These are phyloP conservation scores for Phoenicopterus ruber DNA, from an alignment of 2,113 vertebrate species.

Conservation along the genomic window DNA sequence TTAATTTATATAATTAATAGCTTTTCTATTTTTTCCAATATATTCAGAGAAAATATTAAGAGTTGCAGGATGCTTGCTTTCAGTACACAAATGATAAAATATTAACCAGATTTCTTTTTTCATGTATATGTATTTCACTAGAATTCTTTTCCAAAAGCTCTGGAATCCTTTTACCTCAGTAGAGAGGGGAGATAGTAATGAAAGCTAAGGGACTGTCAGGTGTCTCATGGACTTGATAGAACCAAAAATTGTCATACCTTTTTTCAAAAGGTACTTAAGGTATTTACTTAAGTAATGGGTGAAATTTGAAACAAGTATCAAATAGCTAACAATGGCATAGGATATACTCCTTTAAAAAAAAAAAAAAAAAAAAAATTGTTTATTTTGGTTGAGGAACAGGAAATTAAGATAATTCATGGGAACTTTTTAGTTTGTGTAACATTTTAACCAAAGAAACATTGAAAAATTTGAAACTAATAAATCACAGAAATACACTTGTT, in stretches of 20 bases:
- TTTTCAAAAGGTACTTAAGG: accelerated
- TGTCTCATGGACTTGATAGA: not conserved
- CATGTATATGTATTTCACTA: not conserved
- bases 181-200: not conserved
- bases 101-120: not conserved
- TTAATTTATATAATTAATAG: not conserved
- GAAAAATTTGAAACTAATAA: not conserved
- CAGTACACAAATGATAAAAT: not conserved
- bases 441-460: not conserved
- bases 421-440: not conserved
- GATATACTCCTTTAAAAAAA: not conserved
- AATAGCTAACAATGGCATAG: not conserved
- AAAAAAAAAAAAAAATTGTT: not conserved
- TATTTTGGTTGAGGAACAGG: not conserved
- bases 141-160: not conserved
- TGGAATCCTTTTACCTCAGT: not conserved
- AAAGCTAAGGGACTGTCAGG: not conserved
- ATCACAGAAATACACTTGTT: not conserved
- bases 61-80: not conserved
- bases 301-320: not conserved
- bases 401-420: not conserved
- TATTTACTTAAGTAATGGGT: not conserved
- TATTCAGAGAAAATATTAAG: not conserved
- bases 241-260: not conserved
- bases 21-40: not conserved